Base-by-base conservation (phyloP, 2,113 vertebrate genomes). In the Datnioides undecimradiatus region DNA sequence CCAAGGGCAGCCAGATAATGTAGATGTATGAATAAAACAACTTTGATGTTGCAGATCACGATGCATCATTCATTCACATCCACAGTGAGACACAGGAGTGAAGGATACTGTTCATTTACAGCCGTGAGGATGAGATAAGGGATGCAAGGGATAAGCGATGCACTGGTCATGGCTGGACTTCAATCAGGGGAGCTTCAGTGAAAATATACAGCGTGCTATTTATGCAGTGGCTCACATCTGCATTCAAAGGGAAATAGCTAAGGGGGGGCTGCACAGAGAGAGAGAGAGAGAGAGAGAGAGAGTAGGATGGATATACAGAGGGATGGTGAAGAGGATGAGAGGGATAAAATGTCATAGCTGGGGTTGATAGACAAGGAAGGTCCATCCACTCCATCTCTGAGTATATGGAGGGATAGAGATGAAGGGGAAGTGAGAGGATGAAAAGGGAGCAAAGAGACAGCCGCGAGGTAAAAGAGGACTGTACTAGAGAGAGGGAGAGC, bases 11-110 rank as follows among this genome's bases (percentile, higher is more conserved):
- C 55, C 70, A 45, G 85, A 88, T 90, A 87, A 92, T 86, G 84
- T 81, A 86, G 87, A 91, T 82, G 80, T 85, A 85, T 92, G 82
- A 91, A 92, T 93, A 90, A 92, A 92, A 89, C 85, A 88, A 83
- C 85, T 92, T 88, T 88, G 87, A 89, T 82, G 82, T 76, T 81
- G 76, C 63, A 59, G 67, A 91, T 91, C 82, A 88, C 68, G 65
- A 83, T 73, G 88, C 81, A 89, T 91, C 89, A 85, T 88, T 89
- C 86, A 85, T 88, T 80, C 58, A 52, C 75, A 59, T 75, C 60
- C 76, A 59, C 69, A 66, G 82, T 17, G 33, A 86, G 59, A 64
- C 49, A 62, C 43, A 71, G 65, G 72, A 67, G 73, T 79, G 85
- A 85, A 66, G 88, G 85, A 86, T 86, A 49, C 79, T 79, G 80